These are phyloP conservation scores for Tipula unca DNA, from an alignment of 2,888 invertebrate genomes.

Conservation along the genomic window DNA sequence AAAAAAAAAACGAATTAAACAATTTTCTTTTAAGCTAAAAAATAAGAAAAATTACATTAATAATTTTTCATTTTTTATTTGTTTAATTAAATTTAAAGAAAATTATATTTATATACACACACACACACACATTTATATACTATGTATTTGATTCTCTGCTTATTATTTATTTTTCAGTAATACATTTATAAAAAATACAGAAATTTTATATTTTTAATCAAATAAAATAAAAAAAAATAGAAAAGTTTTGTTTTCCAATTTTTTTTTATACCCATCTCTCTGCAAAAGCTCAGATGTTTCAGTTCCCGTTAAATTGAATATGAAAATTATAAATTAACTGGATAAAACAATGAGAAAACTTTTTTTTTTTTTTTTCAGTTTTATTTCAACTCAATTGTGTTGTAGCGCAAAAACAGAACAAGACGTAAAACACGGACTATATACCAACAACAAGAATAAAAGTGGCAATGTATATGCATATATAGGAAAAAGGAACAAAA, in stretches of 20 bases:
- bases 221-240: neutral
- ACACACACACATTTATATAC: too few relatives aligned
- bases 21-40: neutral
- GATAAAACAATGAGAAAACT: neutral
- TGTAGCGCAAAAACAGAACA: neutral
- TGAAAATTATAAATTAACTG: constrained; percentile 8
- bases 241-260: neutral
- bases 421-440: neutral
- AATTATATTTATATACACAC: neutral
- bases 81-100: neutral
- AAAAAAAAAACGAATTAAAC: neutral
- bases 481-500: neutral
- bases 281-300: neutral
- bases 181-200: neutral
- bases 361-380: neutral
- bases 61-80: neutral
- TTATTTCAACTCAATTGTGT: neutral
- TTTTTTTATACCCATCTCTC: neutral
- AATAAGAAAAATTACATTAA: constrained; percentile 1
- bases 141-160: neutral
- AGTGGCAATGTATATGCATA: neutral
- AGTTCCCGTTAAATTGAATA: constrained; percentile 14
- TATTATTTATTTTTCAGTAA: neutral
- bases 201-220: neutral
- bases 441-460: neutral